phyloP scores from a whole-genome alignment of 2,888 invertebrate genomes.

The Stenodema calcarata region DNA sequence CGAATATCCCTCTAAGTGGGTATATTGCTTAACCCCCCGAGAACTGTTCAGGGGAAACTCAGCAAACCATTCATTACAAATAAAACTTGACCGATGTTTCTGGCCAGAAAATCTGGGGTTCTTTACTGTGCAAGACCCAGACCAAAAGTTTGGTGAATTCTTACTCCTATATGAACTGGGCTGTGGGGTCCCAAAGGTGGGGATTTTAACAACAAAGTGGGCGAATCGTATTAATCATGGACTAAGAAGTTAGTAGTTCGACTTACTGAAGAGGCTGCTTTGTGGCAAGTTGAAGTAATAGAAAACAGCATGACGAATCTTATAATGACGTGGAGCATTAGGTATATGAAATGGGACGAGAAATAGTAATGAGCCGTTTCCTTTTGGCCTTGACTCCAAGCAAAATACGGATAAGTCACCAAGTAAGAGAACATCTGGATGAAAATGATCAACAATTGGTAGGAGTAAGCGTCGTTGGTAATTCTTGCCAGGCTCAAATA shows the following conservation, averaged over 20 bases:
- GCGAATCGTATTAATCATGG: not conserved
- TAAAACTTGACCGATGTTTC: too few relatives aligned
- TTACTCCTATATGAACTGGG: too few relatives aligned
- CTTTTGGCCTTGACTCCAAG: not conserved
- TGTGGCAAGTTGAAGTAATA: not conserved
- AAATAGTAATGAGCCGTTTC: not conserved
- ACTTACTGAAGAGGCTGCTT: constrained; percentile 3
- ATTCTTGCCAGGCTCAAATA: not conserved
- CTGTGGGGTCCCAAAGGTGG: too few relatives aligned
- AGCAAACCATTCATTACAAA: too few relatives aligned
- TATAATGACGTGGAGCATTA: not conserved
- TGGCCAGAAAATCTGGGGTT: too few relatives aligned
- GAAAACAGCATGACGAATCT: not conserved
- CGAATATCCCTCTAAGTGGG: too few relatives aligned
- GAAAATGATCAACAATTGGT: not conserved
- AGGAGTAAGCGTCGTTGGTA: not conserved
- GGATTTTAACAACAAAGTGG: too few relatives aligned
- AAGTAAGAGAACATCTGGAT: constrained; percentile 27
- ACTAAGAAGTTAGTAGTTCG: not conserved
- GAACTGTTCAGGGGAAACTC: too few relatives aligned
- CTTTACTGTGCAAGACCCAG: too few relatives aligned
- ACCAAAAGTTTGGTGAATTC: too few relatives aligned
- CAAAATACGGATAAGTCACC: constrained; percentile 17
- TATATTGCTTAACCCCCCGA: too few relatives aligned
- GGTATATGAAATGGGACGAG: not conserved